A percentile compares a stretch with the other conserved stretches of the same genome.
Conservation (phyloP, 2,797 vertebrate genomes). For the Ataeniobius toweri region DNA sequence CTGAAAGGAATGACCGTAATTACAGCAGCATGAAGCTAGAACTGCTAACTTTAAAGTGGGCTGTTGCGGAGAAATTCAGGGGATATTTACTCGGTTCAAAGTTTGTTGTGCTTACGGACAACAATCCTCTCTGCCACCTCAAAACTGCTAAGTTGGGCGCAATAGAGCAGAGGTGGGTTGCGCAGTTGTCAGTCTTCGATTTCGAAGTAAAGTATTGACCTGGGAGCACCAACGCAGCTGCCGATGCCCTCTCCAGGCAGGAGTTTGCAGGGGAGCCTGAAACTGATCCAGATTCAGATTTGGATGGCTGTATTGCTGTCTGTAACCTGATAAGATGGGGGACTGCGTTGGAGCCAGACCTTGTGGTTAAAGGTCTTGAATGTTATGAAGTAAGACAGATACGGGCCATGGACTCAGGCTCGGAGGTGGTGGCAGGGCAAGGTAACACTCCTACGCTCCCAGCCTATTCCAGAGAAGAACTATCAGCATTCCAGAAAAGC, state of each 20-base stretch:
- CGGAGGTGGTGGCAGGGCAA: background rate
- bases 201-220: background rate
- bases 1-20: too few species aligned
- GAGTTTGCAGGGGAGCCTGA: background rate
- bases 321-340: background rate
- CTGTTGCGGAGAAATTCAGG: too few species aligned
- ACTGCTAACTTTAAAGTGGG: too few species aligned
- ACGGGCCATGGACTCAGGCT: background rate
- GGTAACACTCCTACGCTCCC: background rate
- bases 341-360: background rate
- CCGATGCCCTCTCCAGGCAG: background rate
- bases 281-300: background rate
- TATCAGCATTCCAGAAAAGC: background rate
- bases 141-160: too few species aligned
- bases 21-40: too few species aligned
- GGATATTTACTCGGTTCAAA: too few species aligned
- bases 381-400: slow-evolving; percentile 3
- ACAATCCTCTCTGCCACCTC: background rate
- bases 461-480: background rate
- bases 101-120: background rate
- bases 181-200: background rate
- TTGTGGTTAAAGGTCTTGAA: background rate
- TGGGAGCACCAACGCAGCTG: background rate
- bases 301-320: background rate
- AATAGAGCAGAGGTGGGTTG: background rate